These are phyloP conservation scores for Drosophila serrata DNA, from an alignment of 1,140 invertebrate species.

Conservation along the genomic window DNA sequence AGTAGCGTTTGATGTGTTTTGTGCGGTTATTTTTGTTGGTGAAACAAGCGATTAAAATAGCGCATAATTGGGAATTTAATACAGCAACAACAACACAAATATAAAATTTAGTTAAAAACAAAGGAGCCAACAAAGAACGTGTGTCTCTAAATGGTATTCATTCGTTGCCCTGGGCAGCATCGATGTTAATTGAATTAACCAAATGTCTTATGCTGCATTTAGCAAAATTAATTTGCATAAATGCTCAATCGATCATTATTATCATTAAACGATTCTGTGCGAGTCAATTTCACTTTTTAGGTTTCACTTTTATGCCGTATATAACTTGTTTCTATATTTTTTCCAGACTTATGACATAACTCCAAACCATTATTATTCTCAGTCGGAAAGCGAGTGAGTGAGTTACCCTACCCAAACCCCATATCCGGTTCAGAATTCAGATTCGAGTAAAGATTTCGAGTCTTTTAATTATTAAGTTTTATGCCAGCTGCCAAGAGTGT, in stretches of 20 bases:
- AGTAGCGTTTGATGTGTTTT: constrained; percentile 63
- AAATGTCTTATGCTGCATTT: constrained; percentile 76
- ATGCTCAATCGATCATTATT: constrained; percentile 74
- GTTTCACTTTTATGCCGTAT: constrained; percentile 67
- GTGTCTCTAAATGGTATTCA: constrained; percentile 35
- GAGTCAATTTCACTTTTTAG: constrained; percentile 74
- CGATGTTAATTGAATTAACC: constrained; percentile 76
- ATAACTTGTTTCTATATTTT: constrained; percentile 48
- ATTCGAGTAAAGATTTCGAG: constrained; percentile 34
- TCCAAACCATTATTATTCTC: constrained; percentile 26
- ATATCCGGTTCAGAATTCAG: constrained; percentile 72
- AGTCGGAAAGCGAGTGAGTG: constrained; percentile 14
- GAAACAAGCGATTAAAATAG: constrained; percentile 47
- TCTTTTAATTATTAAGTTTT: constrained; percentile 73
- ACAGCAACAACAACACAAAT: background rate
- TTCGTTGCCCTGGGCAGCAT: constrained; percentile 42
- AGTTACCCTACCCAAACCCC: constrained; percentile 30
- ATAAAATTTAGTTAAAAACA: constrained; percentile 2
- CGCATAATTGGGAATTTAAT: constrained; percentile 45
- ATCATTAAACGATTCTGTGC: constrained; percentile 47
- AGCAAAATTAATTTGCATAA: constrained; percentile 70
- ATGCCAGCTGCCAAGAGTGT: constrained; percentile 59
- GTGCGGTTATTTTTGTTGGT: constrained; percentile 23
- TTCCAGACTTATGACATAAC: constrained; percentile 63
- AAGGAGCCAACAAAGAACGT: constrained; percentile 47